Evolutionary conservation across 2,888 invertebrate species (phyloP), one percentile per base, ranked within the genome.

Genomic region (Brachypalpus laphriformis): DNA sequence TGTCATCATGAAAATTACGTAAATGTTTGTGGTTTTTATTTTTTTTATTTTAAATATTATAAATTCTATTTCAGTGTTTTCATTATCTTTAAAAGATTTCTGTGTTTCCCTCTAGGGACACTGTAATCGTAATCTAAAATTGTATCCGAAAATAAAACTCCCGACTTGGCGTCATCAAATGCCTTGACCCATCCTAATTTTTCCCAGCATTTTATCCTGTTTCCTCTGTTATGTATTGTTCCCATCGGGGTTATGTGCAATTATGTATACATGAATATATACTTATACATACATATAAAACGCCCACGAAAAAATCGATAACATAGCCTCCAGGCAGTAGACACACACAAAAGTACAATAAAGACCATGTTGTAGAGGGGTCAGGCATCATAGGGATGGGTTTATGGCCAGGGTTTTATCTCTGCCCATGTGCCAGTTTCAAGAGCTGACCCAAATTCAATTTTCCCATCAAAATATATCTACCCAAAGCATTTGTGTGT

Each of bases 381-480:
- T 63, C 72, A 63, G 40, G 37, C 28, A 16, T 5, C 20, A 31
- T 31, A 42, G 47, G 65, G 31, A 65, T 65, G 56, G 42, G 25
- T 28, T 59, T 65, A 63, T 66, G 49, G 42, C 65, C 54, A 51
- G 42, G 31, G 61, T 28, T 65, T 28, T 45, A 51, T 68, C 57
- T 68, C 57, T 77, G 65, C 22, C 82, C 82, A 77, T 82, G 76
- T 77, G 77, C 82, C 63, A 65, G 63, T 70, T 83, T 70, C 63
- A 51, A 65, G 74, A 70, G 49, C 40, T 83, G 83, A 83, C 83
- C 83, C 65, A 83, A 83, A 83, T 83, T 80, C 49, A 63, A 83
- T 83, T 74, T 65, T 54, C 31, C 61, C 71, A 45, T 18, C 70
- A 51, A 76, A 51, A 25, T 25, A 5, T 5, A 25, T 22, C n/a